Evolutionary conservation across 2,797 vertebrate species (phyloP).

Genomic region (Cyclopterus lumpus): DNA sequence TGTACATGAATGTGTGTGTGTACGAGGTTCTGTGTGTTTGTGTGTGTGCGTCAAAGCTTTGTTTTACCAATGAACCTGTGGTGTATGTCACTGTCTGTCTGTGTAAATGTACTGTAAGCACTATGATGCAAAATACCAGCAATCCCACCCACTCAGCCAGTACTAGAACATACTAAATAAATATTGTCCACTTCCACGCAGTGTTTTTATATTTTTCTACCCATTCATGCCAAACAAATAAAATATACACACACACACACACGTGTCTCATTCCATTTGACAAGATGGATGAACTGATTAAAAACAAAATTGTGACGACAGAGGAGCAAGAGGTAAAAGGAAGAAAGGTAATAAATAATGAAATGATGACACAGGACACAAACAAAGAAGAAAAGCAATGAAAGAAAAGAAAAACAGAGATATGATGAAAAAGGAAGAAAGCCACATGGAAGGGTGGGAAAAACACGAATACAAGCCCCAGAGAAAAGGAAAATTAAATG

Average conservation of each 20-base stretch:
- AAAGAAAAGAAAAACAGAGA: not conserved
- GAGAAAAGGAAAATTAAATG: conserved; percentile 11
- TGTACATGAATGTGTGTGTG: conserved; percentile 23
- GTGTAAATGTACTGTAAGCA: conserved; percentile 31
- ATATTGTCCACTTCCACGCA: conserved; percentile 29
- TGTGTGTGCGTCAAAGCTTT: conserved; percentile 18
- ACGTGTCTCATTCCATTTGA: no score
- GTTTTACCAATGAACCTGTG: conserved; percentile 47
- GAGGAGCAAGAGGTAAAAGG: not conserved
- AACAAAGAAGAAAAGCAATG: not conserved
- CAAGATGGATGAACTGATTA: not conserved
- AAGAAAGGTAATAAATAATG: not conserved
- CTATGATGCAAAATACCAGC: conserved; percentile 73
- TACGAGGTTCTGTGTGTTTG: conserved; percentile 11
- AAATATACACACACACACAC: not conserved
- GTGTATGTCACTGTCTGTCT: conserved; percentile 14
- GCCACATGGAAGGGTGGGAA: not conserved
- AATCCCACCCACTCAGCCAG: conserved; percentile 55
- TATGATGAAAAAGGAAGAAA: not conserved
- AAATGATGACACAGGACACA: conserved; percentile 9
- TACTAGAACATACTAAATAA: conserved; percentile 16
- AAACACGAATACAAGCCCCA: not conserved
- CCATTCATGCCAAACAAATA: not conserved
- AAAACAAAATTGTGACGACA: conserved; percentile 6
- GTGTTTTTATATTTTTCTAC: conserved; percentile 12